Conservation (phyloP, 2,888 invertebrate genomes). For the Melanargia galathea region DNA sequence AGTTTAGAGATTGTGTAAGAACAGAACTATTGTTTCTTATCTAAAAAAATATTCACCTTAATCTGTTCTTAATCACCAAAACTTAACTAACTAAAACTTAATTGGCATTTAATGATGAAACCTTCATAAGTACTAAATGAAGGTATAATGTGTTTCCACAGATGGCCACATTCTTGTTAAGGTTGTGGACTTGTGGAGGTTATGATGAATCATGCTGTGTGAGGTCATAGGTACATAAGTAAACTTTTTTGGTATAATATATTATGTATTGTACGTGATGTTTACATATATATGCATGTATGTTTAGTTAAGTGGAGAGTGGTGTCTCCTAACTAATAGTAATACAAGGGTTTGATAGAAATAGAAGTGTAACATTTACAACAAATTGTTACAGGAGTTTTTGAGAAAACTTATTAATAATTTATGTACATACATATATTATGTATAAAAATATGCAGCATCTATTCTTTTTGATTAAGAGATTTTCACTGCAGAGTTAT, state of each 20-base stretch:
- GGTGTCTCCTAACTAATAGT: too few species aligned
- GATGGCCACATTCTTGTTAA: conserved; percentile 30
- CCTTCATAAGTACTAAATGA: conserved; percentile 15
- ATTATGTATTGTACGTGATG: conserved; percentile 38
- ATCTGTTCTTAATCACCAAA: neutral
- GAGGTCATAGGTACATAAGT: conserved; percentile 46
- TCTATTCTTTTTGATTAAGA: too few species aligned
- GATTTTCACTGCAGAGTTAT: too few species aligned
- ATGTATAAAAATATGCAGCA: too few species aligned
- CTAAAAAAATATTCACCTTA: conserved; percentile 3
- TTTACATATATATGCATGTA: neutral
- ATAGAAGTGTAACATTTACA: too few species aligned
- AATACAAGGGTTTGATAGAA: too few species aligned
- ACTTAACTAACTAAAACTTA: neutral
- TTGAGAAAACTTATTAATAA: too few species aligned
- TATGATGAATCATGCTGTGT: conserved; percentile 46
- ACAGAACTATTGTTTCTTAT: too few species aligned
- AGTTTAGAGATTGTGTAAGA: too few species aligned
- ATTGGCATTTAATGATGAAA: conserved; percentile 8
- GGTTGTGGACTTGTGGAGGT: conserved; percentile 30
- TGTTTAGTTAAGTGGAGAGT: too few species aligned
- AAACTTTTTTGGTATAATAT: conserved; percentile 41
- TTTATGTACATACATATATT: too few species aligned
- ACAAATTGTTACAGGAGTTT: too few species aligned
- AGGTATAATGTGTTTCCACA: conserved; percentile 28